phyloP scores from a whole-genome alignment of 2,888 invertebrate genomes.

The Cataglyphis livida region DNA sequence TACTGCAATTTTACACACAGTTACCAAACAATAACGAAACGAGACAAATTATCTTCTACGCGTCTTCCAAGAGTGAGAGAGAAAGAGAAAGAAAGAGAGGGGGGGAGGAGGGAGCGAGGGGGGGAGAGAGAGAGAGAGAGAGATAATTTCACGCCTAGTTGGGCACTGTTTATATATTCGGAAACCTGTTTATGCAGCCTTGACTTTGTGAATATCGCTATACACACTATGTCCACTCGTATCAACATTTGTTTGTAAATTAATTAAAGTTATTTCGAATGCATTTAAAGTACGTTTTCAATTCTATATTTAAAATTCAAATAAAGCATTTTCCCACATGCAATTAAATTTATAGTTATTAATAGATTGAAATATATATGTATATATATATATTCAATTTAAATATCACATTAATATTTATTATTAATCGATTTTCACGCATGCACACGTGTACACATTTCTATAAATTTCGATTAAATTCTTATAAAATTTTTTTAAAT shows the following conservation, averaged over 20 bases:
- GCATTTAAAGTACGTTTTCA: neutral
- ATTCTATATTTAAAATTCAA: neutral
- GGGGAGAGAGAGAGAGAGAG: neutral
- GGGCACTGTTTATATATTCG: constrained; percentile 43
- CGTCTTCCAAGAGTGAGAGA: neutral
- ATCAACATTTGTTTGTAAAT: constrained; percentile 11
- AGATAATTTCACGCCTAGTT: constrained; percentile 44
- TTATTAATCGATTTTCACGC: constrained; percentile 1
- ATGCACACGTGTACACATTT: neutral
- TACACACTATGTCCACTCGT: neutral
- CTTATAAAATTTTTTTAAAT: neutral
- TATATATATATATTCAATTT: neutral
- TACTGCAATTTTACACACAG: constrained; percentile 5
- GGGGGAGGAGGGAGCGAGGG: too few species aligned
- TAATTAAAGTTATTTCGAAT: neutral
- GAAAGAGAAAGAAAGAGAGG: too few species aligned
- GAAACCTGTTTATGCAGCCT: constrained; percentile 47
- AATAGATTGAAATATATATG: neutral
- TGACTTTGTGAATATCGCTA: constrained; percentile 38
- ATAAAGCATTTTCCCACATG: neutral
- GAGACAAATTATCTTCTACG: constrained; percentile 34
- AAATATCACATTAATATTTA: neutral
- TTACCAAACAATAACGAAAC: constrained; percentile 38
- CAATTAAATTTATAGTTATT: constrained; percentile 6
- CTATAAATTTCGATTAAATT: neutral